Base-by-base conservation (phyloP, 2,797 vertebrate species). In the Myotis vivesi region DNA sequence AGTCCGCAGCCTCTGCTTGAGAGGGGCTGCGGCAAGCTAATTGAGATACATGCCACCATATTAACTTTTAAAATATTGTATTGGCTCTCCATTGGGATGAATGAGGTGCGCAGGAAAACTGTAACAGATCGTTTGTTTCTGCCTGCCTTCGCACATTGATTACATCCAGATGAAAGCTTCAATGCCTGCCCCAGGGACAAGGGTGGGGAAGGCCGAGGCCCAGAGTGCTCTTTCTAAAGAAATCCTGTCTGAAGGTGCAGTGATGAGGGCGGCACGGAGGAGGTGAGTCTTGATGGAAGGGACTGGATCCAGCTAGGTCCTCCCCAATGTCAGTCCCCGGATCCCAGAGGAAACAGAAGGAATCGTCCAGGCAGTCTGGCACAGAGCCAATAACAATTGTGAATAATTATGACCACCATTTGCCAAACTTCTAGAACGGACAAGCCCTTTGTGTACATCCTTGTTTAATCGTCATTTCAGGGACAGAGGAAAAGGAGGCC, bases 81-180 rank as follows among this genome's bases (percentile, higher is more conserved):
- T 94, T 92, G 96, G 87, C 59, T 57, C 59, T 95, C 46, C 80
- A 90, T 95, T 81, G 95, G 94, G 92, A 92, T 94, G 80, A 96
- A 93, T 57, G 93, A 94, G 59, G 69, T 87, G 55, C 1, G 7
- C 0, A 92, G 94, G 28, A 89, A 89, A 68, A 80, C 5, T 0
- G 20, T 82, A 89, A 68, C 57, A 82, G 92, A 49, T 46, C 62
- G 69, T 95, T 92, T 57, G 72, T 75, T 53, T 93, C 68, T 77
- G 82, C 44, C 87, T 68, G 25, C 23, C 69, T 87, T 41, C 46
- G 68, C 71, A 28, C 30, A 2, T n/a, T 15, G 55, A 51, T 71
- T 83, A 19, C 17, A 38, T 44, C 49, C 30, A 10, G 79, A 83
- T 53, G 90, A 28, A 71, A 46, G 80, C 82, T 75, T 55, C n/a